A percentile compares a stretch with the other conserved stretches of the same genome.
Evolutionary conservation across 2,888 invertebrate genomes (phyloP).

Genomic region (Nasonovia ribisnigri): DNA sequence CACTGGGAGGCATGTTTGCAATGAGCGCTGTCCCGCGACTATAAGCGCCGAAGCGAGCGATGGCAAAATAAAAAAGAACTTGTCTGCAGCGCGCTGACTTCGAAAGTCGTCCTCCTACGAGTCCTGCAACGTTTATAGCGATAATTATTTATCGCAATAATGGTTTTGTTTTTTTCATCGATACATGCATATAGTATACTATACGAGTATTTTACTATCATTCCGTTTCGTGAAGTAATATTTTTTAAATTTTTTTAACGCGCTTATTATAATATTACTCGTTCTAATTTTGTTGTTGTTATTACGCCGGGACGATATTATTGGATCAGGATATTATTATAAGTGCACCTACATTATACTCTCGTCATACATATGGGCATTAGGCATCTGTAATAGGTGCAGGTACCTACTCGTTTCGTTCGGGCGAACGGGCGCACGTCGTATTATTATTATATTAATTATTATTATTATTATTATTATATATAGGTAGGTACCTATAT

Average conservation of each 20-base stretch:
- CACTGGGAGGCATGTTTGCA: background rate
- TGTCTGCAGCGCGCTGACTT: background rate
- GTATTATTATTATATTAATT: background rate
- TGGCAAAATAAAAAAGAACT: background rate
- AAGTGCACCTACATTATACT: too few species aligned
- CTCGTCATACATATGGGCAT: too few species aligned
- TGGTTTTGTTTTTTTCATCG: slow-evolving; percentile 11
- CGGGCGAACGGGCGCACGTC: background rate
- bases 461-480: background rate
- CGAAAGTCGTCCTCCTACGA: slow-evolving; percentile 53
- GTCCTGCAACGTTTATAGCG: background rate
- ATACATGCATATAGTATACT: background rate
- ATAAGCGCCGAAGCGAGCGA: background rate
- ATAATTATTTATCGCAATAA: background rate
- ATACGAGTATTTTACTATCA: background rate
- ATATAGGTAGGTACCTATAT: background rate
- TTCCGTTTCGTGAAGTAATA: background rate
- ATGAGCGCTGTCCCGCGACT: background rate
- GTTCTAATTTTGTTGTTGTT: background rate
- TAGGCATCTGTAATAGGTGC: background rate
- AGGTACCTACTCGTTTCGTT: background rate
- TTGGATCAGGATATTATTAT: background rate
- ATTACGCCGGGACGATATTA: background rate
- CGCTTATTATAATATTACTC: background rate
- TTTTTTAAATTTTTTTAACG: background rate